Evolutionary conservation across 2,113 vertebrate genomes (phyloP).

Genomic region (Excalfactoria chinensis): DNA sequence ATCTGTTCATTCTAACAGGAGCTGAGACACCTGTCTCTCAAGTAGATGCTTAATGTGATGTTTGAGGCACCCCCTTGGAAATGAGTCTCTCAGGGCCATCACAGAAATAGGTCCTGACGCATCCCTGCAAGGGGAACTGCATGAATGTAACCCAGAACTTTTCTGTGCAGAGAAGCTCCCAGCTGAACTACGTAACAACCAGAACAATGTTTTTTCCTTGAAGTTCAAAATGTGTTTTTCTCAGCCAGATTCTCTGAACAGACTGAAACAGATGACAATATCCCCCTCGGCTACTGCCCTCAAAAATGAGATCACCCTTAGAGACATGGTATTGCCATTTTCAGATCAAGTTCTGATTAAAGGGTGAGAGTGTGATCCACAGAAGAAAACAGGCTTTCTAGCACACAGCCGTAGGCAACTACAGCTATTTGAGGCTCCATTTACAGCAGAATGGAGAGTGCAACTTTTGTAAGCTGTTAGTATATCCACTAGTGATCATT

Average conservation of each 20-base stretch:
- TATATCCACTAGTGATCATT: slow-evolving; percentile 19
- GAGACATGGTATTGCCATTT: slow-evolving; percentile 20
- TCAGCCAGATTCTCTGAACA: neutral
- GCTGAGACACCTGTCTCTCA: neutral
- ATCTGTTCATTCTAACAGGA: neutral
- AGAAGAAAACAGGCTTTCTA: slow-evolving; percentile 32
- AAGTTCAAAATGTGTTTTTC: slow-evolving; percentile 26
- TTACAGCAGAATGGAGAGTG: slow-evolving; percentile 2
- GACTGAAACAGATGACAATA: slow-evolving; percentile 42
- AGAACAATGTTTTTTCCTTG: neutral
- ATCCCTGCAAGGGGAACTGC: neutral
- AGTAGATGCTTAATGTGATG: neutral
- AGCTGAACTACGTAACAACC: neutral
- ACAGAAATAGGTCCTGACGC: accelerated
- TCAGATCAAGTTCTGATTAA: slow-evolving; percentile 60
- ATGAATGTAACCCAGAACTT: neutral
- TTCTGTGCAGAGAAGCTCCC: neutral
- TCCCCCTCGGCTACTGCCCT: slow-evolving; percentile 27
- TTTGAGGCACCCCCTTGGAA: neutral
- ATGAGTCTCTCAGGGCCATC: neutral
- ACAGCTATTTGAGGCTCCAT: slow-evolving; percentile 34
- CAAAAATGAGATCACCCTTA: slow-evolving; percentile 28
- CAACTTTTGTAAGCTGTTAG: slow-evolving; percentile 2
- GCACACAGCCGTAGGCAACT: slow-evolving; percentile 13
- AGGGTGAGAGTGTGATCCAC: neutral